These are phyloP conservation scores for Elgonia sp. DNA, from an alignment of 2,888 invertebrate species.

Conservation along the genomic window DNA sequence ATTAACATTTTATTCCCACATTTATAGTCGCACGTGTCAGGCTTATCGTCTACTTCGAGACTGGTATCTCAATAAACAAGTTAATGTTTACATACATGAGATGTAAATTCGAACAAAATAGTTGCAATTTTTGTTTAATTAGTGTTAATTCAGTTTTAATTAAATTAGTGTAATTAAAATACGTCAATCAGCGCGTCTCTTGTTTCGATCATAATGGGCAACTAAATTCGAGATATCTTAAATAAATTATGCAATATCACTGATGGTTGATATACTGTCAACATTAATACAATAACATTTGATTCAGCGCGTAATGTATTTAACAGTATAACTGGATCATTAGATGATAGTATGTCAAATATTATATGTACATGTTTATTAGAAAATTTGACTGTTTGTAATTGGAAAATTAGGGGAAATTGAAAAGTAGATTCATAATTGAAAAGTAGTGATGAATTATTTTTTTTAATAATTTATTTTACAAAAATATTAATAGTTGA, in stretches of 20 bases:
- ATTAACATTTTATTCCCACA: too few relatives aligned
- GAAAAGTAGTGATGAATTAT: too few relatives aligned
- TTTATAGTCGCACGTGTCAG: too few relatives aligned
- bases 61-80: too few relatives aligned
- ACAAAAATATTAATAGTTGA: too few relatives aligned
- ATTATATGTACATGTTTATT: neutral
- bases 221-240: conserved; percentile 15
- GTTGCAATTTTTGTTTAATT: neutral
- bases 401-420: too few relatives aligned
- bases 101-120: too few relatives aligned
- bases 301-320: neutral
- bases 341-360: neutral
- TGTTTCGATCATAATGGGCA: conserved; percentile 1
- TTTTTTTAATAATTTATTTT: too few relatives aligned
- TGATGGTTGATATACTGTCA: conserved; percentile 12
- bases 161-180: conserved; percentile 1
- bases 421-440: too few relatives aligned
- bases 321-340: conserved; percentile 4
- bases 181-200: neutral
- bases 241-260: conserved; percentile 23
- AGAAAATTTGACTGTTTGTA: too few relatives aligned
- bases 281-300: conserved; percentile 11
- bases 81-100: too few relatives aligned
- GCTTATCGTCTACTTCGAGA: too few relatives aligned
- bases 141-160: neutral